A percentile compares a stretch with the other conserved stretches of the same genome.
Conservation (phyloP, 2,888 invertebrate species). For the Oligia strigilis region DNA sequence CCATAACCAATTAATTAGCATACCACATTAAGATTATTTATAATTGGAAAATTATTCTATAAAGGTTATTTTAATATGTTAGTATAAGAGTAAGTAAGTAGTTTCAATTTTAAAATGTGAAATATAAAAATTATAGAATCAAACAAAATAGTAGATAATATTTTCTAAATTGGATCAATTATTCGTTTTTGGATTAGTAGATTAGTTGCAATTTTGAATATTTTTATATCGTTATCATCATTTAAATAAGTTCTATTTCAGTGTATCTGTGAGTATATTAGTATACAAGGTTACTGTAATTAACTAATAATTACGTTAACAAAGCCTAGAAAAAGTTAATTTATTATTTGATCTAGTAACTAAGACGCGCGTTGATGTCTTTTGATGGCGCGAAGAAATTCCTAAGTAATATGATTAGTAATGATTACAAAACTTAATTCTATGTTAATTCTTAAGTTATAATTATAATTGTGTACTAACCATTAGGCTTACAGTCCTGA, state of each 20-base stretch:
- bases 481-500: slow-evolving; percentile 79
- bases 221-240: neutral
- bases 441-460: slow-evolving; percentile 45
- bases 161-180: neutral
- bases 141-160: too few relatives aligned
- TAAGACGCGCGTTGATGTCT: slow-evolving; percentile 88
- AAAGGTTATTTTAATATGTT: slow-evolving; percentile 4
- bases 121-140: neutral
- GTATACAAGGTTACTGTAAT: neutral
- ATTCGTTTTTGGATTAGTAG: too few relatives aligned
- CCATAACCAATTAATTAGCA: slow-evolving; percentile 31
- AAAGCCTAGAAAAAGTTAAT: slow-evolving; percentile 29
- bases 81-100: slow-evolving; percentile 1
- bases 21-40: neutral
- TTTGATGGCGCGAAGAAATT: slow-evolving; percentile 75
- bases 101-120: neutral
- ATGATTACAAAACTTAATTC: slow-evolving; percentile 36
- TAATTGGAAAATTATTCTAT: neutral
- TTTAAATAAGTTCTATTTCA: slow-evolving; percentile 5
- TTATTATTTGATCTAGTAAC: slow-evolving; percentile 28
- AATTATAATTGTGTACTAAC: slow-evolving; percentile 75
- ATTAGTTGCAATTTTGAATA: neutral
- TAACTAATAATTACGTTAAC: slow-evolving; percentile 16
- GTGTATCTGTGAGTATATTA: slow-evolving; percentile 1
- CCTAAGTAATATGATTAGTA: slow-evolving; percentile 51